Base-by-base conservation (phyloP, 2,888 invertebrate species). In the Notodonta ziczac region DNA sequence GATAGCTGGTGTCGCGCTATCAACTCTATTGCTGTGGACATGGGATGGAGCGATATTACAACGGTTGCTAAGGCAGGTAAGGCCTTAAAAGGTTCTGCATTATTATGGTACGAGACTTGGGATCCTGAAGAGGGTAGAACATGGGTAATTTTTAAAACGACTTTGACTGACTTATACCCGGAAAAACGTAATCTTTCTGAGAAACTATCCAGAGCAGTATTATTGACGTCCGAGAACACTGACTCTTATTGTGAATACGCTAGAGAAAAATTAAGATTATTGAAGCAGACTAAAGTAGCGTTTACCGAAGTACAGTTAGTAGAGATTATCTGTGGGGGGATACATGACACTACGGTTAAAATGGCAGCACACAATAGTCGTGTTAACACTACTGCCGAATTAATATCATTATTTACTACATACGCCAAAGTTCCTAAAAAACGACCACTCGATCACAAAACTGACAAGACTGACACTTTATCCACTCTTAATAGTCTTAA, bases 31-130 rank as follows among this genome's bases (percentile, higher is more conserved):
- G 59, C 57, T 0, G 39, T 32, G 44, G 76, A 76, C 9, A 54
- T 74, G 12, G 51, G 53, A 24, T 62, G 62, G 62, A 59, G 62
- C 32, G 60, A 67, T 52, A 51, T 71, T 6, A 40, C 53, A 1
- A 62, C 56, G 0, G 69, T 59, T 2, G 72, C 67, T 0, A 74
- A 67, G 59, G 73, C 76, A 13, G 74, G 73, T 70, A 76, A 72
- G 62, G 72, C 69, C 40, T 35, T 59, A 8, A 61, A 64, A 50
- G 73, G 72, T 1, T 69, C 73, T 65, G 74, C 73, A 5, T 61
- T 74, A 62, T 8, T 50, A 8, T 74, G 72, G 72, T 73, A 65
- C 6, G 62, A 68, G 39, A 56, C 63, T 61, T 76, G 59, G 59
- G 59, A 59, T 0, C 59, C 59, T 5, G 16, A 13, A 0, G 59